phyloP scores from a whole-genome alignment of 2,797 vertebrate species.

The Sciaenops ocellatus region DNA sequence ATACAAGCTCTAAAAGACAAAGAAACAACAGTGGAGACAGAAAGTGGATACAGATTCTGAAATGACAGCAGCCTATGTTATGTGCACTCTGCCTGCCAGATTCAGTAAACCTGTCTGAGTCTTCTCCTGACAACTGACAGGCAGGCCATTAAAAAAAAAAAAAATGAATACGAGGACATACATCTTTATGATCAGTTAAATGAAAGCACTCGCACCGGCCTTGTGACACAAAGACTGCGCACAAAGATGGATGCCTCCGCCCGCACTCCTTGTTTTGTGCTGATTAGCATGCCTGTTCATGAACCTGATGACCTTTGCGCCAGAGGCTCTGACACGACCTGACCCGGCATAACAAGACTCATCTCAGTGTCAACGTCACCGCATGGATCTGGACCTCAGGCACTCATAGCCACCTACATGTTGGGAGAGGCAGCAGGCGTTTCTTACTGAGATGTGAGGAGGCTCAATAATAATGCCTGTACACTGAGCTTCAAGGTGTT shows the following conservation, averaged over 20 bases:
- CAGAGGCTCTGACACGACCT: slow-evolving; percentile 22
- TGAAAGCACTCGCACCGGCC: neutral
- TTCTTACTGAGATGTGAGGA: neutral
- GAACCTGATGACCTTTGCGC: slow-evolving; percentile 30
- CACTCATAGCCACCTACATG: neutral
- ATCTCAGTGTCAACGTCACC: neutral
- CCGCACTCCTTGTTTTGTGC: neutral
- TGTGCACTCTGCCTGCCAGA: neutral
- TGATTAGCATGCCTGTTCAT: neutral
- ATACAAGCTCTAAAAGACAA: neutral
- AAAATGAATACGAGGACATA: neutral
- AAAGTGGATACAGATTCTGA: neutral
- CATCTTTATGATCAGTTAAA: neutral
- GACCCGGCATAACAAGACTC: slow-evolving; percentile 13
- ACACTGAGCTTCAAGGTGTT: no score
- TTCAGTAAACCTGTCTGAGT: neutral
- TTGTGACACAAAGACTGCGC: neutral
- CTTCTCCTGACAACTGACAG: neutral
- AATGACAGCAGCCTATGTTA: neutral
- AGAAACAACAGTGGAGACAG: neutral
- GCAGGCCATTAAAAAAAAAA: neutral
- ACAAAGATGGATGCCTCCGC: neutral
- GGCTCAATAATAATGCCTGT: neutral
- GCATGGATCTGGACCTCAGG: neutral
- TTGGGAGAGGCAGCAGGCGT: neutral